Evolutionary conservation across 2,113 vertebrate species (phyloP), one percentile per base, ranked within the genome.

Genomic region (Pollimyrus isidori): DNA sequence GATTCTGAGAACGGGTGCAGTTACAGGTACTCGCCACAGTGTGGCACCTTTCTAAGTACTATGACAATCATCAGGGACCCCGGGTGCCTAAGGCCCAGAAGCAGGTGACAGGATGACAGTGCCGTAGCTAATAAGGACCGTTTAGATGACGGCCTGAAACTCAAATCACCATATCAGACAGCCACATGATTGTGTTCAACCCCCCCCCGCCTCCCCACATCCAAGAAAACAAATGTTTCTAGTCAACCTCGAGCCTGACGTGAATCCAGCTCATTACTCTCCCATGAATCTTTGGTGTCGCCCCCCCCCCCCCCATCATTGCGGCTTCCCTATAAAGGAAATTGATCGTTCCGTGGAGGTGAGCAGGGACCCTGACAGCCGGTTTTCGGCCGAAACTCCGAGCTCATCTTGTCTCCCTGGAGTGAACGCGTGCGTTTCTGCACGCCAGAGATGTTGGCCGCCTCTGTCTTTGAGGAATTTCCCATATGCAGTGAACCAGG

Each of bases 11-110:
- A 26, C 21, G 3, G 45, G 30, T 90, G 76, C 23, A 73, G 26
- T 89, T 73, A 69, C 56, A n/a, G 3, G 3, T 42, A 52, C 86
- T 76, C 39, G 58, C 90, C 90, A 91, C 88, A 46, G 73, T 50
- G 85, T 52, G 90, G 88, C 76, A 11, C 87, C 56, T 17, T 87
- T 62, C 87, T 42, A n/a, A 85, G 19, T 84, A 19, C 65, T 45
- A 56, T 85, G 48, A 82, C 19, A 62, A 65, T 48, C 26, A 45
- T 17, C 52, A 7, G 45, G 35, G n/a, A 23, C 69, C 48, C 2
- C 26, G n/a, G 46, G 82, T 53, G 45, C 58, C 19, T 87, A 15
- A 15, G 6, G 52, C 21, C 50, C 50, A 35, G 35, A 58, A 53
- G n/a, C 48, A 52, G 49, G 23, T 86, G 85, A 86, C 49, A 4